Base-by-base conservation (phyloP, 2,113 vertebrate species). In the Vanacampus margaritifer region DNA sequence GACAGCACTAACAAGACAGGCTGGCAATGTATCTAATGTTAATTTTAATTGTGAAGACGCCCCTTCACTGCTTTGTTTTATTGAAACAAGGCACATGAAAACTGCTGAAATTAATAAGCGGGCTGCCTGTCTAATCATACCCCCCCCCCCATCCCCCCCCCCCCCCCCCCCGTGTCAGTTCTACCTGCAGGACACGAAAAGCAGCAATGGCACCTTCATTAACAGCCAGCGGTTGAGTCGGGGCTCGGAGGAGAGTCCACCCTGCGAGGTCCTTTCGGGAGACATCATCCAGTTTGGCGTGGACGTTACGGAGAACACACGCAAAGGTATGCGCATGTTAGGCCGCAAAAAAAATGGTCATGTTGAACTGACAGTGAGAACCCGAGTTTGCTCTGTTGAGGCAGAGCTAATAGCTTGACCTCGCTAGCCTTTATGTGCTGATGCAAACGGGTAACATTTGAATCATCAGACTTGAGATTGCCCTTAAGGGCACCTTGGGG, bases 161-260 rank as follows among this genome's bases (percentile, higher is more conserved):
- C n/a, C n/a, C n/a, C n/a, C n/a, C n/a, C n/a, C n/a, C n/a, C n/a
- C n/a, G n/a, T 91, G 76, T 12, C 91, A 99, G 97, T 99, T 99
- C 87, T 99, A 98, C 90, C 94, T 99, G 84, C 97, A 99, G 93
- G 97, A 99, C 94, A 99, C 97, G 87, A 99, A 99, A 89, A 99
- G 97, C 94, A 99, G 97, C 92, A 99, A 99, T 79, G 97, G 97
- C 88, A 99, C 97, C 71, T 99, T 99, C 91, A 97, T 99, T 90
- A 99, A 99, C 92, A 99, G 97, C 90, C 97, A 99, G 92, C 92
- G 97, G 87, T 86, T 99, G 91, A 99, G 97, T 85, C 94, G 96
- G 56, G 97, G 97, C 84, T 99, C 97, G 0, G 97, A 99, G 88
- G 97, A 99, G 90, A 99, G 97, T 84, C 96, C 96, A 36, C 96